Percentiles rank a stretch among this genome's conserved stretches.
Evolutionary conservation across 2,113 vertebrate genomes (phyloP).

Genomic region (Siniperca chuatsi): DNA sequence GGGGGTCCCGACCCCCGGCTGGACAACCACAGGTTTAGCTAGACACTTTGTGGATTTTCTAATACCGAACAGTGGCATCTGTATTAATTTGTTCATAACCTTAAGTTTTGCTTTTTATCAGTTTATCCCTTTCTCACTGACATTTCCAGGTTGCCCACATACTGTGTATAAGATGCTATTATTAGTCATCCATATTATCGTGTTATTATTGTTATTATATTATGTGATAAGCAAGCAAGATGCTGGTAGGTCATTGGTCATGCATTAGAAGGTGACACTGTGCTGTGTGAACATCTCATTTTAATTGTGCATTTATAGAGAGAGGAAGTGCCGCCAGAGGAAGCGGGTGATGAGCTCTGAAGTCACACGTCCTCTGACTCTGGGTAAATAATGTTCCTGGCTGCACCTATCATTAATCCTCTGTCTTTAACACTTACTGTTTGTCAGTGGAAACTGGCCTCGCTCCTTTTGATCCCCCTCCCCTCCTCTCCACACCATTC

Average conservation of each 20-base stretch:
- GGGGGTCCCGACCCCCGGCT: not conserved
- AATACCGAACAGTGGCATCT: not conserved
- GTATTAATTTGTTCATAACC: not conserved
- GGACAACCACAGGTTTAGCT: not conserved
- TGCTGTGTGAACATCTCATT: slow-evolving; percentile 77
- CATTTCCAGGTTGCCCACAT: not conserved
- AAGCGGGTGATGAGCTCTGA: slow-evolving; percentile 71
- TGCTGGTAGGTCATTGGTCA: slow-evolving; percentile 39
- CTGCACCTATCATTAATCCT: slow-evolving; percentile 77
- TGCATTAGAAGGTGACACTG: slow-evolving; percentile 37
- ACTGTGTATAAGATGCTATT: not conserved
- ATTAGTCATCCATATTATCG: not conserved
- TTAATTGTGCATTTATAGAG: slow-evolving; percentile 83
- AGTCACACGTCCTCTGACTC: slow-evolving; percentile 77
- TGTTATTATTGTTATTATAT: not conserved
- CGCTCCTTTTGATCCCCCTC: slow-evolving; percentile 75
- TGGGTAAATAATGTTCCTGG: slow-evolving; percentile 76
- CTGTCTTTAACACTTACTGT: slow-evolving; percentile 80
- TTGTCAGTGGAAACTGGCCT: slow-evolving; percentile 71
- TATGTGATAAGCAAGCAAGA: slow-evolving; percentile 1
- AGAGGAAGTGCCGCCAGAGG: slow-evolving; percentile 71
- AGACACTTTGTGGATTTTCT: not conserved
- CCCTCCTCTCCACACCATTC: slow-evolving; percentile 5
- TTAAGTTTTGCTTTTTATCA: not conserved
- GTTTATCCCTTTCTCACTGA: too few species aligned